phyloP scores from a whole-genome alignment of 2,113 vertebrate species.

The Hippolais icterina region DNA sequence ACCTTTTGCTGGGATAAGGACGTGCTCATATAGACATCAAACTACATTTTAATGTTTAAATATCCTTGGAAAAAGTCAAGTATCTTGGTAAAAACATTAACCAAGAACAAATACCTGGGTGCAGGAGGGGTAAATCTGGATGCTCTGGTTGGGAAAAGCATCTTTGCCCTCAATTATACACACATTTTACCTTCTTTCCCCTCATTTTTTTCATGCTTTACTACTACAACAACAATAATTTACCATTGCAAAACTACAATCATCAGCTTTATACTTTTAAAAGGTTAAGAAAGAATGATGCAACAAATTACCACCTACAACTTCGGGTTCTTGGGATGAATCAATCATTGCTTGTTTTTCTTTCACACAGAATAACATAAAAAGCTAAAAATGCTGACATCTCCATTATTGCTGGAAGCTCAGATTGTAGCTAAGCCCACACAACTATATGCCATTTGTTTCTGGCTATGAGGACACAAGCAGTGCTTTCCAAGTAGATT shows the following conservation, averaged over 20 bases:
- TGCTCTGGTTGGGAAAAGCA: not conserved
- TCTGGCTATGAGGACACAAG: not conserved
- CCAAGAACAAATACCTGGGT: not conserved
- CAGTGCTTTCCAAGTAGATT: not conserved
- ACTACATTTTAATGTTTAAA: not conserved
- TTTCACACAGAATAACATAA: not conserved
- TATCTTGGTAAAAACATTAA: not conserved
- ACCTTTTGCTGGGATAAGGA: rapidly evolving
- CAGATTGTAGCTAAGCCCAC: not conserved
- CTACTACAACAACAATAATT: not conserved
- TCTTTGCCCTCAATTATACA: not conserved
- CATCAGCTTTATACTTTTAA: not conserved
- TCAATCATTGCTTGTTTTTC: not conserved
- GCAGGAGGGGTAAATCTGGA: not conserved
- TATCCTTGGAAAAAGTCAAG: not conserved
- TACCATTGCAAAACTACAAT: not conserved
- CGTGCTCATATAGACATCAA: not conserved
- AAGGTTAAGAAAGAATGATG: not conserved
- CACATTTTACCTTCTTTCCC: not conserved
- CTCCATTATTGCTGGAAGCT: not conserved
- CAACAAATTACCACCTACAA: not conserved
- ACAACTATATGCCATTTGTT: not conserved
- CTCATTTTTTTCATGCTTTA: not conserved
- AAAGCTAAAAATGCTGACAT: not conserved
- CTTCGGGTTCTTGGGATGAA: not conserved